Conservation (phyloP, 30 jellyfish, hydroid and myxozoan genomes). For the Cassiopea xamachana region DNA sequence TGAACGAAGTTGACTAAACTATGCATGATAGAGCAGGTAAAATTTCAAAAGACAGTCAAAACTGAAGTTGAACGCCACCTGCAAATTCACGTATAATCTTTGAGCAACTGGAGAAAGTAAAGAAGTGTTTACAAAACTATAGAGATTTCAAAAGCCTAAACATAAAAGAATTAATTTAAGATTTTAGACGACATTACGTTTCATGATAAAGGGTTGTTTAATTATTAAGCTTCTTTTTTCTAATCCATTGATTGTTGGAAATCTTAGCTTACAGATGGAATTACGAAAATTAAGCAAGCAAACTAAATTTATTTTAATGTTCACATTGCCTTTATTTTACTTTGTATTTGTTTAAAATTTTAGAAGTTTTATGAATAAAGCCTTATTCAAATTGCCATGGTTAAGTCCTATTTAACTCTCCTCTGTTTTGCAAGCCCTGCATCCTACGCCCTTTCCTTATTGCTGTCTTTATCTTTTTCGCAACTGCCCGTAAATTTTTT, state of each 20-base stretch:
- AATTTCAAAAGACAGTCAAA: conserved; percentile 35
- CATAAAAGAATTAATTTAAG: conserved; percentile 44
- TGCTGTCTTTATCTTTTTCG: too few relatives aligned
- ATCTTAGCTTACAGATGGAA: neutral
- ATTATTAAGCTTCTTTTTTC: neutral
- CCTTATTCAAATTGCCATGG: neutral
- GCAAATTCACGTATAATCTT: conserved; percentile 40
- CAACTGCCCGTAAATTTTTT: too few relatives aligned
- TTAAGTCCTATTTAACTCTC: neutral
- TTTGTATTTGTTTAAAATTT: neutral
- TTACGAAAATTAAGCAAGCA: neutral
- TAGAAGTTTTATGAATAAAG: neutral
- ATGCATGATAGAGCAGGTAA: conserved; percentile 44
- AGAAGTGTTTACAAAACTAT: conserved; percentile 55
- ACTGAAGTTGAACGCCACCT: conserved; percentile 38
- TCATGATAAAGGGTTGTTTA: neutral
- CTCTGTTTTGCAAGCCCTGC: too few relatives aligned
- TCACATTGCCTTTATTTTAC: neutral
- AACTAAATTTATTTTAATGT: neutral
- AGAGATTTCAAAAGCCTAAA: conserved; percentile 14
- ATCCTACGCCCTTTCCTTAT: too few relatives aligned
- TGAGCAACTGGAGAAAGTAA: conserved; percentile 7
- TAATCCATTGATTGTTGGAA: neutral
- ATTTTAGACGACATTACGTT: conserved; percentile 14
- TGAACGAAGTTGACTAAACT: conserved; percentile 19